These are phyloP conservation scores for Lagodon rhomboides DNA, from an alignment of 2,797 vertebrate species.

Conservation along the genomic window DNA sequence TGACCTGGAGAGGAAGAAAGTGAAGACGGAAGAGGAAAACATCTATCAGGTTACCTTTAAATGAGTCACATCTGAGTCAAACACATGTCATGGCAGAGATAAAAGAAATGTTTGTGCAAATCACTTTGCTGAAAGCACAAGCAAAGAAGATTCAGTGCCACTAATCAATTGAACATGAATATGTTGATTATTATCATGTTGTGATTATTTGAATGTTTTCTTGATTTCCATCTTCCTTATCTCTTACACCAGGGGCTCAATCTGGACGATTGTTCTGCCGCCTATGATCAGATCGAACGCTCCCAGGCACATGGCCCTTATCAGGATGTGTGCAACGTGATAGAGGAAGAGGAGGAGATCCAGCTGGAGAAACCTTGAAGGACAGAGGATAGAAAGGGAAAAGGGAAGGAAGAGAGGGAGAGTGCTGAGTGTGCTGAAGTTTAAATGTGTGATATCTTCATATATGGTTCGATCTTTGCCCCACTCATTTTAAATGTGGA, in stretches of 20 bases:
- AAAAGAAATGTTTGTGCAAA: neutral
- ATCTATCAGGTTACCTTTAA: constrained; percentile 84
- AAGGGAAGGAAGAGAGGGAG: constrained; percentile 8
- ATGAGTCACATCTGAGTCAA: constrained; percentile 22
- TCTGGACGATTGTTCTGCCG: constrained; percentile 87
- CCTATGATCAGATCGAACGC: constrained; percentile 91
- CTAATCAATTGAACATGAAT: constrained; percentile 9
- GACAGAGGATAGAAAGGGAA: neutral
- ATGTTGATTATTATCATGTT: too few species aligned
- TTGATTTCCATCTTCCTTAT: constrained; percentile 13
- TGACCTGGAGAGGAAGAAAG: constrained; percentile 73
- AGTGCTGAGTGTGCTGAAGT: constrained; percentile 1
- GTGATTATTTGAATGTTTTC: constrained; percentile 14
- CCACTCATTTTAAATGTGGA: neutral
- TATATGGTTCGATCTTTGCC: constrained; percentile 3
- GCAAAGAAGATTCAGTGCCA: constrained; percentile 9
- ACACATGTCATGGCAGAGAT: neutral
- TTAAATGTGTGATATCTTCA: constrained; percentile 18
- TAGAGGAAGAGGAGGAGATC: constrained; percentile 77
- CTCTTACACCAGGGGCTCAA: constrained; percentile 86
- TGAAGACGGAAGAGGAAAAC: constrained; percentile 82
- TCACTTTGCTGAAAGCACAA: constrained; percentile 1
- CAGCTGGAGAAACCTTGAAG: constrained; percentile 89
- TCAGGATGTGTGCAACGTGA: constrained; percentile 87
- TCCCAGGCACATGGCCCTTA: constrained; percentile 83